Evolutionary conservation across 2,888 invertebrate species (phyloP).

Genomic region (Drosophila putrida): DNA sequence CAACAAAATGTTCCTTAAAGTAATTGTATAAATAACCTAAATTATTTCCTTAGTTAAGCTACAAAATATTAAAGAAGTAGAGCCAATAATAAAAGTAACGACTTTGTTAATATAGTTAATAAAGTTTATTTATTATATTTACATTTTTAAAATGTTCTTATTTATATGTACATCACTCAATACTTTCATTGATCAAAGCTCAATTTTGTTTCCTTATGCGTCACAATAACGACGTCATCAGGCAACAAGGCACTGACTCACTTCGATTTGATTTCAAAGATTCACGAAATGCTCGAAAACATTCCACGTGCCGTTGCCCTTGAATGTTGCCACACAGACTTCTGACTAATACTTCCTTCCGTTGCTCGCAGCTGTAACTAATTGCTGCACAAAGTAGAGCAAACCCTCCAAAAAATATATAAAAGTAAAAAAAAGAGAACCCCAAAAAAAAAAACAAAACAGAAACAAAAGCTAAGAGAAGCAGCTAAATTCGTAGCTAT

Average conservation of each 20-base stretch:
- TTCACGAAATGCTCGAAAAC: slow-evolving; percentile 54
- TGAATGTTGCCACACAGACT: slow-evolving; percentile 27
- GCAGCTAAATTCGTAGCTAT: slow-evolving; percentile 53
- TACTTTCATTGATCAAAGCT: not conserved
- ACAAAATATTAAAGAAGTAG: too few species aligned
- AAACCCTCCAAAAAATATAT: slow-evolving; percentile 30
- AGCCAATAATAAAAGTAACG: too few species aligned
- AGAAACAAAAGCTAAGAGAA: slow-evolving; percentile 23
- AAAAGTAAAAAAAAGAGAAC: slow-evolving; percentile 3
- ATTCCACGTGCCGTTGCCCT: slow-evolving; percentile 61
- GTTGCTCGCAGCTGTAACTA: slow-evolving; percentile 69
- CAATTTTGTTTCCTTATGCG: slow-evolving; percentile 31
- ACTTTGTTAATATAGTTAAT: too few species aligned
- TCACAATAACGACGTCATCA: slow-evolving; percentile 54
- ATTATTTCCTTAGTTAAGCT: too few species aligned
- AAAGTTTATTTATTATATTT: not conserved
- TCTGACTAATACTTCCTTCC: slow-evolving; percentile 78
- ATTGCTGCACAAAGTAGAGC: slow-evolving; percentile 60
- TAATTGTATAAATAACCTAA: too few species aligned
- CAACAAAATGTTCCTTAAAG: too few species aligned
- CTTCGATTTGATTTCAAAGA: slow-evolving; percentile 48
- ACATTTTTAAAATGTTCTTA: not conserved
- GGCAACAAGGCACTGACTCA: slow-evolving; percentile 49
- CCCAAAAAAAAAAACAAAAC: not conserved
- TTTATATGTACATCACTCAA: not conserved